Conservation (phyloP, 92 coral and sea anemone species). For the Blastomussa wellsi region DNA sequence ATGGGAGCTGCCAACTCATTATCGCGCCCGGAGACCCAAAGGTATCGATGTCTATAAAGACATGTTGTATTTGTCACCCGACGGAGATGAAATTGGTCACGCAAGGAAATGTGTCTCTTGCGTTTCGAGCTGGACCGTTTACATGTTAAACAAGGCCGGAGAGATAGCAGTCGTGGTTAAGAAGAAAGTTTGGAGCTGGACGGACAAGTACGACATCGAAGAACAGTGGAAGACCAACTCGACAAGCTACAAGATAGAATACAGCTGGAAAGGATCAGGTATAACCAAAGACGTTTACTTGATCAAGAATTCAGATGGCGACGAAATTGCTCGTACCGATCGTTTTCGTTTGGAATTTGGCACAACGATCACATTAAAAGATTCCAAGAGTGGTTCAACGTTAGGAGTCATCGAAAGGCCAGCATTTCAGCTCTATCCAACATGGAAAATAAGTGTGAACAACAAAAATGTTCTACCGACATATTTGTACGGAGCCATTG, state of each 20-base stretch:
- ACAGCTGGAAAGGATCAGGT: constrained; percentile 30
- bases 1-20: constrained; percentile 25
- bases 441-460: constrained; percentile 27
- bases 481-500: constrained; percentile 33
- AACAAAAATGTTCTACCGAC: constrained; percentile 23
- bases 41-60: constrained; percentile 32
- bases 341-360: constrained; percentile 34
- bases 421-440: constrained; percentile 30
- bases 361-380: constrained; percentile 25
- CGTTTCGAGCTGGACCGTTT: constrained; percentile 12
- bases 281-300: constrained; percentile 5
- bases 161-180: constrained; percentile 35
- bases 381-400: constrained; percentile 6
- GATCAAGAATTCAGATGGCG: constrained; percentile 33
- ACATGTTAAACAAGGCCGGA: constrained; percentile 29
- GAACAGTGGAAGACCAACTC: constrained; percentile 45
- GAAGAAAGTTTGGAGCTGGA: constrained; percentile 12
- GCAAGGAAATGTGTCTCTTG: constrained; percentile 41
- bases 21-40: constrained; percentile 29
- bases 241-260: constrained; percentile 30
- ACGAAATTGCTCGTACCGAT: constrained; percentile 43
- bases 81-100: constrained; percentile 28
- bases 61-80: constrained; percentile 20
- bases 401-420: constrained; percentile 27
- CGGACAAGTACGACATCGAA: constrained; percentile 31